Evolutionary conservation across 2,888 invertebrate species (phyloP).

Genomic region (Kuschelorhynchus macadamiae): DNA sequence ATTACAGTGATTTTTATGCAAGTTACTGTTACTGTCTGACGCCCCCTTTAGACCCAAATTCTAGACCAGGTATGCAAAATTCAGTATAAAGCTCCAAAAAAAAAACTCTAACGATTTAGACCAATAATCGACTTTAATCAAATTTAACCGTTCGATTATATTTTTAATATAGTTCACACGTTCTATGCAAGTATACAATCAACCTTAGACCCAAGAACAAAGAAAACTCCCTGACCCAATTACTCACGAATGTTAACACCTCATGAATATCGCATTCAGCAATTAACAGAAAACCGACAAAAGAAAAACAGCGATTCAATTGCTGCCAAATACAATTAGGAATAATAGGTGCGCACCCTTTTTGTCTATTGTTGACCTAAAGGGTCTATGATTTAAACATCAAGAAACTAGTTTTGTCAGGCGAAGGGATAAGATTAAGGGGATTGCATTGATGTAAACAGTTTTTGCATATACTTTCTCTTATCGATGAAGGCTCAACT

Average conservation of each 20-base stretch:
- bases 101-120: no score
- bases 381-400: slow-evolving; percentile 46
- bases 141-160: no score
- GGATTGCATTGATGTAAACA: not conserved
- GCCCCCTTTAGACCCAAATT: no score
- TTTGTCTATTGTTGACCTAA: slow-evolving; percentile 44
- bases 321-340: slow-evolving; percentile 47
- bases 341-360: slow-evolving; percentile 27
- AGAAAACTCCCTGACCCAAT: slow-evolving; percentile 19
- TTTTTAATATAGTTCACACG: no score
- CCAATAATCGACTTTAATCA: no score
- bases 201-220: not conserved
- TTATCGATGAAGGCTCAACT: no score
- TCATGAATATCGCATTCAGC: slow-evolving; percentile 35
- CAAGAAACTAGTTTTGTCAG: slow-evolving; percentile 36
- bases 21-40: no score
- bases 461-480: slow-evolving; percentile 11
- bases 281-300: slow-evolving; percentile 45
- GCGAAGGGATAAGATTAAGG: slow-evolving; percentile 1
- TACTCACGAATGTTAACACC: slow-evolving; percentile 30
- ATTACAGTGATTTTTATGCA: no score
- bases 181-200: no score
- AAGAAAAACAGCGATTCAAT: slow-evolving; percentile 44
- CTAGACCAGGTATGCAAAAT: no score
- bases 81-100: no score